These are phyloP conservation scores for Sapayoa aenigma DNA, from an alignment of 2,113 vertebrate species.

Conservation along the genomic window DNA sequence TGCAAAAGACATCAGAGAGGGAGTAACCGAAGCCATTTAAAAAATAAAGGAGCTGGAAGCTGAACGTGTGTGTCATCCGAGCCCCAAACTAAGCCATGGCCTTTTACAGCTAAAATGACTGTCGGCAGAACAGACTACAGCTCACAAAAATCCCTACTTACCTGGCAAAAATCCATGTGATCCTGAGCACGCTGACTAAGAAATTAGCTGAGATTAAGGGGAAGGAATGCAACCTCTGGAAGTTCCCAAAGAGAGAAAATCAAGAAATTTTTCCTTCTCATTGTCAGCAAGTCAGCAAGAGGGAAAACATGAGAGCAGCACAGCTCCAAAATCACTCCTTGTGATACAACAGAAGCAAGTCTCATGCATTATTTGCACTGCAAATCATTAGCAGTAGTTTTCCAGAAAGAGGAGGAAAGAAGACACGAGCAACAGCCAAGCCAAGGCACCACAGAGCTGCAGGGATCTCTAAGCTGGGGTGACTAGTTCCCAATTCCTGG, in stretches of 20 bases:
- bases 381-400: background rate
- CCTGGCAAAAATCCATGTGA: slow-evolving; percentile 35
- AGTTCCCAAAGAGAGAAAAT: slow-evolving; percentile 6
- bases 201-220: background rate
- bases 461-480: background rate
- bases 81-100: background rate
- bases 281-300: background rate
- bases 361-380: background rate
- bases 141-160: background rate
- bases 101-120: slow-evolving; percentile 49
- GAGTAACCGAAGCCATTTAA: slow-evolving; percentile 34
- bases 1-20: background rate
- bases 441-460: background rate
- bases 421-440: background rate
- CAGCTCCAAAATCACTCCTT: background rate
- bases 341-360: background rate
- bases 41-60: slow-evolving; percentile 44
- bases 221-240: background rate
- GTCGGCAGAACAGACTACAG: background rate
- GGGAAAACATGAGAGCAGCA: background rate
- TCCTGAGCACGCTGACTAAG: background rate
- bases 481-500: background rate
- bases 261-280: background rate
- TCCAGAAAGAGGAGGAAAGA: background rate
- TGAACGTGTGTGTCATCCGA: background rate